These are phyloP conservation scores for Nephrotoma flavescens DNA, from an alignment of 2,888 invertebrate species.

Conservation along the genomic window DNA sequence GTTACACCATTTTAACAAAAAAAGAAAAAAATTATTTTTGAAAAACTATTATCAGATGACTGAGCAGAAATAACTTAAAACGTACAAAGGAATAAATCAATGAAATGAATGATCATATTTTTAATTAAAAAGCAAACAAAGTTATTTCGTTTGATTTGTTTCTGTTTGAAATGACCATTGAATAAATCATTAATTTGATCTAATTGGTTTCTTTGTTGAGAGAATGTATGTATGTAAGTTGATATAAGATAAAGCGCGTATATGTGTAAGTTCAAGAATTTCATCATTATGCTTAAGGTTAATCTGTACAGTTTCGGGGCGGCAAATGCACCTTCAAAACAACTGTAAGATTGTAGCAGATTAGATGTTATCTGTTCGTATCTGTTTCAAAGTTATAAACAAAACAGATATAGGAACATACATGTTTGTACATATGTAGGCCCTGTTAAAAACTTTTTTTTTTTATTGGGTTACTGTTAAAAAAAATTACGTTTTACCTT, in stretches of 20 bases:
- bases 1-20: background rate
- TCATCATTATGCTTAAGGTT: background rate
- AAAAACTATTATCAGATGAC: background rate
- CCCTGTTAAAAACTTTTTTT: background rate
- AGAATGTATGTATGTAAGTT: background rate
- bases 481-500: background rate
- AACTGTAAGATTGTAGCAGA: background rate
- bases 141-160: background rate
- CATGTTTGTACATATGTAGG: background rate
- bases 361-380: background rate
- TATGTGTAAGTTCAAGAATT: background rate
- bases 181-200: background rate
- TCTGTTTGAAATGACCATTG: background rate
- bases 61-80: background rate
- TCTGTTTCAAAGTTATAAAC: background rate
- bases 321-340: background rate
- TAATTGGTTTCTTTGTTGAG: background rate
- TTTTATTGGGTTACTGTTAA: background rate
- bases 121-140: background rate
- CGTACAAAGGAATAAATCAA: background rate
- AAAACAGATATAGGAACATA: background rate
- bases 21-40: background rate
- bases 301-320: background rate
- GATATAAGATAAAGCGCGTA: background rate
- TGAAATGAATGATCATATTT: background rate